These are phyloP conservation scores for Stegodyphus mimosarum DNA, from an alignment of 1,140 invertebrate species.

Conservation along the genomic window DNA sequence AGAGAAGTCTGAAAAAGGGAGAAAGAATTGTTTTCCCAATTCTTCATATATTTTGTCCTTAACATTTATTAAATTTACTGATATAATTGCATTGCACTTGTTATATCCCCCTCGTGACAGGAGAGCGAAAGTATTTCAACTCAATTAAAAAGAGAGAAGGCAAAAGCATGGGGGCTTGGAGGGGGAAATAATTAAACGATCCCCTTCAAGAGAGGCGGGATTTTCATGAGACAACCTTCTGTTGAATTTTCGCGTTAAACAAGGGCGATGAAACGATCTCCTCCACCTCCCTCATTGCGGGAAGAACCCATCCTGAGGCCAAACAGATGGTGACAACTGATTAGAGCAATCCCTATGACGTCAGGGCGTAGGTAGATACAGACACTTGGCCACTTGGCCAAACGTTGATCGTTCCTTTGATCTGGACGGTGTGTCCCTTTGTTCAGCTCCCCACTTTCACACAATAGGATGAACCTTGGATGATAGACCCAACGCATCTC, in stretches of 20 bases:
- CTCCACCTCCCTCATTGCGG: constrained; percentile 12
- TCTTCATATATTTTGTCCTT: too few species aligned
- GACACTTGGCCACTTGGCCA: constrained; percentile 57
- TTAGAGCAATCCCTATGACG: constrained; percentile 56
- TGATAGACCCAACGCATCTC: constrained; percentile 14
- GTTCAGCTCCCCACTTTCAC: constrained; percentile 29
- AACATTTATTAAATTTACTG: too few species aligned
- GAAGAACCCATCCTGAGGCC: constrained; percentile 29
- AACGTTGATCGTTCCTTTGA: constrained; percentile 52
- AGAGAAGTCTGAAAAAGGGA: too few species aligned
- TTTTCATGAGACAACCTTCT: constrained; percentile 43
- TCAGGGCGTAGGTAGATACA: constrained; percentile 21
- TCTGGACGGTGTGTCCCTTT: constrained; percentile 21
- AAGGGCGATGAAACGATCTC: constrained; percentile 9
- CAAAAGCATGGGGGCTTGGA: background rate
- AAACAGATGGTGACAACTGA: constrained; percentile 60
- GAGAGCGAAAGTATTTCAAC: constrained; percentile 25
- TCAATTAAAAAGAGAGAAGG: constrained; percentile 34
- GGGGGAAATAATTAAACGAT: background rate
- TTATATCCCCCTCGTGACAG: background rate
- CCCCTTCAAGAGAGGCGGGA: constrained; percentile 13
- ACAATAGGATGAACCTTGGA: constrained; percentile 55
- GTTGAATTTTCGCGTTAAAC: constrained; percentile 46
- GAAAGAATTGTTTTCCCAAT: too few species aligned
- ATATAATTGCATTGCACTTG: background rate